Evolutionary conservation across 2,113 vertebrate genomes (phyloP), one percentile per base, ranked within the genome.

Genomic region (Oncorhynchus mykiss): DNA sequence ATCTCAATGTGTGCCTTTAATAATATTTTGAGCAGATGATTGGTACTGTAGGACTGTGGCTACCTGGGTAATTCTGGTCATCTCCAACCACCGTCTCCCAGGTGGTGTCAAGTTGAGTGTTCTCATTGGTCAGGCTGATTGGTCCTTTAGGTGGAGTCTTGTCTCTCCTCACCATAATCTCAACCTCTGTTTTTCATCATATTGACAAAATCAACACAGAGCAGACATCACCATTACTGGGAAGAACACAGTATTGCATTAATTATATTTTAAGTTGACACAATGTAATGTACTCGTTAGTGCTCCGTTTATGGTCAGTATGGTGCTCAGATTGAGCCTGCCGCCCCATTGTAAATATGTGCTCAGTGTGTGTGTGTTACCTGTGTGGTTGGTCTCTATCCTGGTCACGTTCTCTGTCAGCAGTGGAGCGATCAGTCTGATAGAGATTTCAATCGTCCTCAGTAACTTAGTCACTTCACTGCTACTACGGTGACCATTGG

Each of bases 51-150:
- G 51, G 14, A 54, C 39, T 18, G 51, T 5, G 14, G 51, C 51
- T 54, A 67, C 66, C 66, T 29, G 16, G 16, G 66, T 67, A 67
- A 7, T 67, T 31, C 27, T 39, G 12, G 22, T 66, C 0, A 66
- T 66, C 22, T 31, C 66, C 66, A 34, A 34, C 16, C 5, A 11
- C 66, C 8, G 66, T 67, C 27, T 67, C 66, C 66, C 66, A 67
- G 18, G 12, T 39, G 66, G 16, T 67, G 27, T 67, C 66, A 31
- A 67, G 66, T 20, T 18, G 66, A 39, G 27, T 16, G 25, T 31
- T 67, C 66, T 67, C 13, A 67, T 67, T 67, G 66, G 66, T 67
- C 66, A 67, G 66, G 2, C 12, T 29, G 66, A 67, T 14, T 67
- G 27, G 66, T 34, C 29, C 66, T 14, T 5, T 0, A 27, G 66